A percentile compares a stretch with the other conserved stretches of the same genome.
Conservation (phyloP, 1,140 invertebrate genomes). For the Harpegnathos saltator region DNA sequence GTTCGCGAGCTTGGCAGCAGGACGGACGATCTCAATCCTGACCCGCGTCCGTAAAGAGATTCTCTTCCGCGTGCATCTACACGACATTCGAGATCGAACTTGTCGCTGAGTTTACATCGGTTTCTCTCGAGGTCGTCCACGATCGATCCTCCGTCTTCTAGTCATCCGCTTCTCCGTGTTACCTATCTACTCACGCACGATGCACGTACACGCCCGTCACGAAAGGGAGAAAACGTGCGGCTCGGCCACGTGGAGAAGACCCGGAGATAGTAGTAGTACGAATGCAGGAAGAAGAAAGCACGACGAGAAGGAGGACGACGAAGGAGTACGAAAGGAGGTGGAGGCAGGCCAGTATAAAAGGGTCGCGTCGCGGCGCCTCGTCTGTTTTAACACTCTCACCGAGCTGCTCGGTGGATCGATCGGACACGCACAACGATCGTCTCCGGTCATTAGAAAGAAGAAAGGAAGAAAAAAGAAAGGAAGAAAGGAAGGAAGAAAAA, state of each 20-base stretch:
- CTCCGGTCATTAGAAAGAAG: conserved; percentile 50
- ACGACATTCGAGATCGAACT: no score
- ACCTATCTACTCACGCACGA: neutral
- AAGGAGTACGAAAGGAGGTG: conserved; percentile 79
- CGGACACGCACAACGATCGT: conserved; percentile 6
- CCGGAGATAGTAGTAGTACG: conserved; percentile 36
- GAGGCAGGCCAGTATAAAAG: conserved; percentile 82
- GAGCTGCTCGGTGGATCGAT: conserved; percentile 65
- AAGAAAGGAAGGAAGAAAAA: conserved; percentile 35
- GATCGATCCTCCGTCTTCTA: no score
- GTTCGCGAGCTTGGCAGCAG: neutral
- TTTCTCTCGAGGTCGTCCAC: no score
- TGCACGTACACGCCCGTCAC: conserved; percentile 13
- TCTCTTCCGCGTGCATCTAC: no score
- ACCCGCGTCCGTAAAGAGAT: no score
- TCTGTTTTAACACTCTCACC: conserved; percentile 84
- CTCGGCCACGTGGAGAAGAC: conserved; percentile 70
- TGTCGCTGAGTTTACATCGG: no score
- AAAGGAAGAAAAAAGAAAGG: conserved; percentile 28
- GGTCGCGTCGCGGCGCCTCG: conserved; percentile 76
- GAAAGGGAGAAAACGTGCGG: conserved; percentile 71
- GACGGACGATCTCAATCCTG: no score
- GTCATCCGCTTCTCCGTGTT: no score
- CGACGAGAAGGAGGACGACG: conserved; percentile 75
- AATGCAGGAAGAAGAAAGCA: conserved; percentile 39